A percentile compares a stretch with the other conserved stretches of the same genome.
Conservation (phyloP, 1,140 invertebrate genomes). For the Cyclina sinensis region DNA sequence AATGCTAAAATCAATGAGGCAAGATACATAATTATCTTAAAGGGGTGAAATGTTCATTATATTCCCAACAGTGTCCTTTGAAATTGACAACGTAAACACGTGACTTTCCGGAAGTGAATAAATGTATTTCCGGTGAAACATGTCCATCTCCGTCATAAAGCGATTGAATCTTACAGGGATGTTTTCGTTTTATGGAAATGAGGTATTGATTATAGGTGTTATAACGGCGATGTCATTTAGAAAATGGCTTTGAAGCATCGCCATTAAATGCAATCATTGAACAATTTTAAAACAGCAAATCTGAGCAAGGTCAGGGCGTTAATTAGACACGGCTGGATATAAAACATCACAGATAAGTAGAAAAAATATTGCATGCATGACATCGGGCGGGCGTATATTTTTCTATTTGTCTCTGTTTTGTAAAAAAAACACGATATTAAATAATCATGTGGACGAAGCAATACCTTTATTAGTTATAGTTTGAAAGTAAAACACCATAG, state of each 20-base stretch:
- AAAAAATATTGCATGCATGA: not conserved
- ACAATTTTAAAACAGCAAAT: not conserved
- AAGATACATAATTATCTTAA: not conserved
- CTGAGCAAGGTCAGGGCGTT: not conserved
- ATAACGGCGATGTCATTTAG: not conserved
- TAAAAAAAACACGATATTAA: too few relatives aligned
- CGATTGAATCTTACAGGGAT: not conserved
- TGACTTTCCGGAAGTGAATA: slow-evolving; percentile 36
- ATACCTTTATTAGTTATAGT: too few relatives aligned
- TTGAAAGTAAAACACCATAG: too few relatives aligned
- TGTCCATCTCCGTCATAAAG: not conserved
- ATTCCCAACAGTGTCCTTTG: not conserved
- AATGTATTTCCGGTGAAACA: slow-evolving; percentile 11
- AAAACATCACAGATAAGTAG: not conserved
- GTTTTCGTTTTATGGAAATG: not conserved
- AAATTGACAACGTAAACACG: not conserved
- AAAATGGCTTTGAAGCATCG: not conserved
- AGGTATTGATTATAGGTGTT: not conserved
- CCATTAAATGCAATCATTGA: too few relatives aligned
- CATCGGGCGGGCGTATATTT: not conserved
- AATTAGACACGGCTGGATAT: not conserved
- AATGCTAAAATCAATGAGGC: too few relatives aligned
- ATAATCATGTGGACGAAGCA: too few relatives aligned
- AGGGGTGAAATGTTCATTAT: not conserved
- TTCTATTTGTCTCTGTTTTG: too few relatives aligned